Conservation (phyloP, 2,113 vertebrate genomes). For the Silurus asotus region DNA sequence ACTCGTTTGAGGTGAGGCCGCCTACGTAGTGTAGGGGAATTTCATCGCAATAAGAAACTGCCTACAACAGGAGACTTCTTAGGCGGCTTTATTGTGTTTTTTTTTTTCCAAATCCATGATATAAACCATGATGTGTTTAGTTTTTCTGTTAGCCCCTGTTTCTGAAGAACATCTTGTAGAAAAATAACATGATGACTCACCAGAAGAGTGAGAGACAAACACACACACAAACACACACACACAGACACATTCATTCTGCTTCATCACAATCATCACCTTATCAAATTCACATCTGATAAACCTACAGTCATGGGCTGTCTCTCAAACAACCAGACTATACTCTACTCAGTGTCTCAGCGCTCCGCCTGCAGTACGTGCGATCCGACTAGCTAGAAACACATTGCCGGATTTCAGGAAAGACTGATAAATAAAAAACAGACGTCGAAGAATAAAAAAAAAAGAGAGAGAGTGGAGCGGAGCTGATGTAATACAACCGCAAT, state of each 20-base stretch:
- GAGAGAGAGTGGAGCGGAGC: slow-evolving; percentile 39
- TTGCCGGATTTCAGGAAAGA: slow-evolving; percentile 42
- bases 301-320: neutral
- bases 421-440: slow-evolving; percentile 25
- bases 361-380: neutral
- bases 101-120: neutral
- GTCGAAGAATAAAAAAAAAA: slow-evolving; percentile 18
- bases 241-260: neutral
- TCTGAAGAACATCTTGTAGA: slow-evolving; percentile 23
- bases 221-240: slow-evolving; percentile 11
- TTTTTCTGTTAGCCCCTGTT: neutral
- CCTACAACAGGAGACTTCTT: neutral
- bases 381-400: neutral
- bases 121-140: neutral
- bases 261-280: slow-evolving; percentile 2
- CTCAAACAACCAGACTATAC: neutral
- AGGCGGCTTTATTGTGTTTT: neutral
- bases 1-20: neutral
- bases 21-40: neutral
- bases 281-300: slow-evolving; percentile 1
- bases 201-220: slow-evolving; percentile 2
- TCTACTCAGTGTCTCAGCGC: neutral
- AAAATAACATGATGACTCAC: slow-evolving; percentile 26
- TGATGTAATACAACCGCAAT: slow-evolving; percentile 65
- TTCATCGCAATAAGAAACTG: neutral